Conservation (phyloP, 2,888 invertebrate species). For the Dinocampus coccinellae region DNA sequence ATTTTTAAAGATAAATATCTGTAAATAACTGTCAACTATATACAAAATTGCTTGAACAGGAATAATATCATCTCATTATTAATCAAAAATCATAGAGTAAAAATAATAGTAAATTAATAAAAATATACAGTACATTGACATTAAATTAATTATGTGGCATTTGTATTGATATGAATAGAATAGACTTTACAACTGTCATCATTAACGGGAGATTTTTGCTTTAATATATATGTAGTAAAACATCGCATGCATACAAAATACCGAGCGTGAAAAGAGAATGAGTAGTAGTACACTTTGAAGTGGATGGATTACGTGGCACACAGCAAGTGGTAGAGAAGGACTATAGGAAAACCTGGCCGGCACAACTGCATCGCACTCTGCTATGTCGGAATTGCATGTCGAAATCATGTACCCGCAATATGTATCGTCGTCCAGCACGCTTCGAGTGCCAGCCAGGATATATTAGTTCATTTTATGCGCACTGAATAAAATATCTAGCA, state of each 20-base stretch:
- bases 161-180: too few species aligned
- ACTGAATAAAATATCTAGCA: constrained; percentile 45
- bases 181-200: too few species aligned
- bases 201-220: constrained; percentile 27
- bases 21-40: too few species aligned
- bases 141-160: too few species aligned
- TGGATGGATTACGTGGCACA: neutral
- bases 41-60: too few species aligned
- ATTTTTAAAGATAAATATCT: too few species aligned
- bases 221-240: constrained; percentile 29
- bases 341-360: neutral
- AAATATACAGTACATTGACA: too few species aligned
- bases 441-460: constrained; percentile 34
- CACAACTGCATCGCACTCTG: constrained; percentile 26
- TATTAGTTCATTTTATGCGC: constrained; percentile 40
- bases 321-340: neutral
- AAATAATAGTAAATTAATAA: too few species aligned
- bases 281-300: constrained; percentile 19
- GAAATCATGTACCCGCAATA: constrained; percentile 33
- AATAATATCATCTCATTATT: too few species aligned
- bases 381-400: constrained; percentile 43
- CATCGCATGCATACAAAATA: constrained; percentile 22
- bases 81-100: too few species aligned
- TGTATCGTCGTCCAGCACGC: constrained; percentile 41
- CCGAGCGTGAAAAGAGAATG: constrained; percentile 19